These are phyloP conservation scores for Cossypha caffra DNA, from an alignment of 2,797 vertebrate species.

Conservation along the genomic window DNA sequence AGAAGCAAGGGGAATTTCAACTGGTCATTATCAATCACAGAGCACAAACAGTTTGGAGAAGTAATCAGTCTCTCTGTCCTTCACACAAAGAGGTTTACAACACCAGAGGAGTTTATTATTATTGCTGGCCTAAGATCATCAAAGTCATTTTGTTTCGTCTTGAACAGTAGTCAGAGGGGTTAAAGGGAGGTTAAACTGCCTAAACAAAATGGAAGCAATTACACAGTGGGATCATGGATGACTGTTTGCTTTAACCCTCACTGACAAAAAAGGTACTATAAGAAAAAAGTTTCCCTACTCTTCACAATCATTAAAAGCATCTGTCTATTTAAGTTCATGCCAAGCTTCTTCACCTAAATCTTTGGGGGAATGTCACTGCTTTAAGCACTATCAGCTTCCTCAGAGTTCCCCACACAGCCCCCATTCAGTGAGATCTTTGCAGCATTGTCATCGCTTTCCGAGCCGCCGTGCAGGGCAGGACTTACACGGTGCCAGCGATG, in stretches of 20 bases:
- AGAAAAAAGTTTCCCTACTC: neutral
- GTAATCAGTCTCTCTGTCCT: conserved; percentile 64
- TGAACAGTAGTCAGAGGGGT: conserved; percentile 78
- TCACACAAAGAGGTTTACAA: conserved; percentile 69
- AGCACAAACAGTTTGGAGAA: conserved; percentile 73
- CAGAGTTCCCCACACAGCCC: neutral
- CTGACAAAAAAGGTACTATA: conserved; percentile 36
- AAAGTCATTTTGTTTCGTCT: conserved; percentile 72
- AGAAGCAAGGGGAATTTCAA: conserved; percentile 25
- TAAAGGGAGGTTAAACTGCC: conserved; percentile 77
- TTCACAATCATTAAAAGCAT: neutral
- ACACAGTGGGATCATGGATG: conserved; percentile 61
- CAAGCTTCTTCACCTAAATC: conserved; percentile 13
- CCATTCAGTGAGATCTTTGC: neutral
- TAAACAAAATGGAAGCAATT: conserved; percentile 81
- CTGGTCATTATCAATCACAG: conserved; percentile 75
- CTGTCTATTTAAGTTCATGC: neutral
- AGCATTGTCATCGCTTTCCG: neutral
- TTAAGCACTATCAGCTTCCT: neutral
- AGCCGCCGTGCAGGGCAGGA: neutral
- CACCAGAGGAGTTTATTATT: conserved; percentile 76
- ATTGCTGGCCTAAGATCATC: conserved; percentile 70
- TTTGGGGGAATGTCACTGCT: neutral
- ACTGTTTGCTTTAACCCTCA: conserved; percentile 50
- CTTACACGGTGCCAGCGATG: neutral